These are phyloP conservation scores for Sphaeramia orbicularis DNA, from an alignment of 2,797 vertebrate species.

Conservation along the genomic window DNA sequence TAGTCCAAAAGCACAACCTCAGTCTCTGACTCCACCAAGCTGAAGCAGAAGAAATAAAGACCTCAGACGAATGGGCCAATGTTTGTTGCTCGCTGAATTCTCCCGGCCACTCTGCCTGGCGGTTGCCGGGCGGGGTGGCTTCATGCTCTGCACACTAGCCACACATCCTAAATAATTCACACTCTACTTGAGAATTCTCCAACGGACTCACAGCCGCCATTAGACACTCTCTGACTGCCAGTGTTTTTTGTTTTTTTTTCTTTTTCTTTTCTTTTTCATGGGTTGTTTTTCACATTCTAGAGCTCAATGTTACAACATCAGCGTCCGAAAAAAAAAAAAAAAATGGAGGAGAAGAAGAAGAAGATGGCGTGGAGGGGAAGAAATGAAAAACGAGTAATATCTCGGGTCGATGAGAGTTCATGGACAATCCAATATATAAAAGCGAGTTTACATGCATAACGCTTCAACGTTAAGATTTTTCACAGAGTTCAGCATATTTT, in stretches of 20 bases:
- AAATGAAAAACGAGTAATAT: conserved; percentile 64
- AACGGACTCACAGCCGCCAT: conserved; percentile 78
- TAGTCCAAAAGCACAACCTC: conserved; percentile 9
- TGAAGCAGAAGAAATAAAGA: conserved; percentile 53
- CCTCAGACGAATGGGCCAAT: conserved; percentile 38
- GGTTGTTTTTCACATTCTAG: conserved; percentile 57
- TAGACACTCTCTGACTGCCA: conserved; percentile 76
- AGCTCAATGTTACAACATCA: conserved; percentile 45
- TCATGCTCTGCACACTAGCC: conserved; percentile 75
- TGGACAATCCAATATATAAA: conserved; percentile 70
- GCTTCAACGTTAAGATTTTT: conserved; percentile 74
- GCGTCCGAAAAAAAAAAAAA: conserved; percentile 17
- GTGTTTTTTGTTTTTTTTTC: conserved; percentile 48
- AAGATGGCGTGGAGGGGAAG: not conserved
- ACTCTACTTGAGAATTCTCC: conserved; percentile 83
- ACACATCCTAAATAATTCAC: conserved; percentile 84
- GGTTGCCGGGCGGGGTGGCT: conserved; percentile 70
- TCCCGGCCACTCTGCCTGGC: conserved; percentile 56
- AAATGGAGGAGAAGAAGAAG: conserved; percentile 2
- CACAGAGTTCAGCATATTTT: conserved; percentile 76
- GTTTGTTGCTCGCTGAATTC: conserved; percentile 60
- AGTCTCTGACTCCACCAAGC: conserved; percentile 8
- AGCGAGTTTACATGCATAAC: conserved; percentile 75
- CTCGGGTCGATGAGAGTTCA: conserved; percentile 75
- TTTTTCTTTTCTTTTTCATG: conserved; percentile 37